Conservation (phyloP, 2,797 vertebrate genomes). For the Sebastes steindachneri region DNA sequence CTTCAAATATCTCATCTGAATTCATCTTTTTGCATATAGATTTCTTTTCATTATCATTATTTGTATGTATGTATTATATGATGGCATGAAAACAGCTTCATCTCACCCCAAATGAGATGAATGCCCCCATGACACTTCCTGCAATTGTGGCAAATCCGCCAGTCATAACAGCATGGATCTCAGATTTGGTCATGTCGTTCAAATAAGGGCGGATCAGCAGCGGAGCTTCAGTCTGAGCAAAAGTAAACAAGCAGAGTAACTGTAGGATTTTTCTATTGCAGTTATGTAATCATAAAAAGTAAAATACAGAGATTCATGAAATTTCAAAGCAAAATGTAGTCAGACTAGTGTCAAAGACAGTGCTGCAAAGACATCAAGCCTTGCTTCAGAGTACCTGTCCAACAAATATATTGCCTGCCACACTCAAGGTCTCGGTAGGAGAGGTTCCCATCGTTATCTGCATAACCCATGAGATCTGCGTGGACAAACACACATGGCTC, state of each 20-base stretch:
- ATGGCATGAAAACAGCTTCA: neutral
- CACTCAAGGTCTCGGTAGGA: slow-evolving; percentile 92
- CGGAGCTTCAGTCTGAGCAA: slow-evolving; percentile 89
- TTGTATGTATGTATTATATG: neutral
- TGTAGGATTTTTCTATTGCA: neutral
- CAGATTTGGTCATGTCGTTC: slow-evolving; percentile 93
- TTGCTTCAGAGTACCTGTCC: slow-evolving; percentile 87
- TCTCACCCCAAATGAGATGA: slow-evolving; percentile 95
- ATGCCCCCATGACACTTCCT: slow-evolving; percentile 95
- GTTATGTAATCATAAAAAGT: neutral
- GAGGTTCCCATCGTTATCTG: slow-evolving; percentile 94
- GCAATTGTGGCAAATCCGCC: slow-evolving; percentile 97
- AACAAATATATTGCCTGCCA: slow-evolving; percentile 97
- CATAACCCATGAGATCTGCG: slow-evolving; percentile 94
- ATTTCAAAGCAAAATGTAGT: neutral
- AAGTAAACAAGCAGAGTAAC: neutral
- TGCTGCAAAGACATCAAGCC: neutral
- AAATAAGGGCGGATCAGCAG: slow-evolving; percentile 94
- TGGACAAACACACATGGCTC: slow-evolving; percentile 60
- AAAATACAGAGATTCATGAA: neutral
- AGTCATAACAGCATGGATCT: slow-evolving; percentile 93
- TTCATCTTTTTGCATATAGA: neutral
- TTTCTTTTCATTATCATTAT: neutral
- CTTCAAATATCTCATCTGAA: neutral
- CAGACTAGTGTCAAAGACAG: neutral